Percentiles rank a stretch among this genome's conserved stretches.
Evolutionary conservation across 1,140 invertebrate species (phyloP).

Genomic region (Nylanderia fulva): DNA sequence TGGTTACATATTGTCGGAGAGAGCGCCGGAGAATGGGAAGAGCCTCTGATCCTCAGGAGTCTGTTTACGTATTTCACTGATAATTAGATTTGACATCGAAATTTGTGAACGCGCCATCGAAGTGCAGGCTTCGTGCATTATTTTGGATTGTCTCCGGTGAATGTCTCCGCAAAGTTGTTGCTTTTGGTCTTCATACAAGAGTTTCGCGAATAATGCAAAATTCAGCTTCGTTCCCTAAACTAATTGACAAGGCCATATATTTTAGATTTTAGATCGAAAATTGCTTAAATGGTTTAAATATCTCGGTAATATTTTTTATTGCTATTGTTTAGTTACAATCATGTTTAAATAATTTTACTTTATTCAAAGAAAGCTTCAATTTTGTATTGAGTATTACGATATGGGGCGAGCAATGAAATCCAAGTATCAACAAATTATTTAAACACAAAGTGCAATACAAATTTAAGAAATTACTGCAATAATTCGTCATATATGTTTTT

Average conservation of each 20-base stretch:
- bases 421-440: neutral
- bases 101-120: conserved; percentile 38
- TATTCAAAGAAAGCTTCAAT: neutral
- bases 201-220: neutral
- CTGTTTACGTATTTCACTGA: conserved; percentile 33
- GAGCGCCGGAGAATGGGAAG: neutral
- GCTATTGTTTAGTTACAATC: neutral
- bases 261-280: conserved; percentile 10
- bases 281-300: neutral
- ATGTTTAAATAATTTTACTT: neutral
- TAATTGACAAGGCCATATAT: neutral
- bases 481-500: neutral
- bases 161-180: conserved; percentile 15
- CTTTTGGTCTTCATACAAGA: neutral
- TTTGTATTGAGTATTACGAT: neutral
- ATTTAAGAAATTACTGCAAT: neutral
- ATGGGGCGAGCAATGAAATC: neutral
- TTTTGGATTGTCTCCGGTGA: conserved; percentile 11
- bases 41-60: conserved; percentile 32
- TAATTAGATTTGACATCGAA: conserved; percentile 57
- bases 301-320: neutral
- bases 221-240: neutral
- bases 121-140: conserved; percentile 29
- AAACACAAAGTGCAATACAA: neutral
- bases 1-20: conserved; percentile 46